Evolutionary conservation across 2,888 invertebrate species (phyloP), one percentile per base, ranked within the genome.

Genomic region (Gryllus longicercus): DNA sequence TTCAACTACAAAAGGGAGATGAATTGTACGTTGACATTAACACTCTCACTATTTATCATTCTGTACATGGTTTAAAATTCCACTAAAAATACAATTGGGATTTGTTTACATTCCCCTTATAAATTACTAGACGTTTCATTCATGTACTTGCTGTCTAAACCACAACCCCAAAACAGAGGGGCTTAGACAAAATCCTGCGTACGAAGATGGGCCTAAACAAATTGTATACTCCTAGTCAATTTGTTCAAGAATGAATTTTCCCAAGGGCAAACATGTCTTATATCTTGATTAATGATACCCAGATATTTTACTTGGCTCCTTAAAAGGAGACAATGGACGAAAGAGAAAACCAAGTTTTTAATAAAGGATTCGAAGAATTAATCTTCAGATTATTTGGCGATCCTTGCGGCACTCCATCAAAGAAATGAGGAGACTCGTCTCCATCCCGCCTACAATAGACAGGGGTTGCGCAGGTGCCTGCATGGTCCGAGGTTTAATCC

Each of bases 331-430:
- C 63, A 63, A 63, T 63, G n/a, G 63, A n/a, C 14, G 63, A 63
- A 63, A 63, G 63, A 63, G 63, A 63, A 63, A 63, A n/a, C 63
- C n/a, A 63, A 14, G 63, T 18, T 63, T 63, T n/a, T 63, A 63
- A 63, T 63, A 63, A 63, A 63, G 63, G 63, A 18, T n/a, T 63
- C 63, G n/a, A 63, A 63, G n/a, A 63, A 63, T 63, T 63, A 63
- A 63, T 63, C 63, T 63, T 63, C 63, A 14, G 63, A 18, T 63
- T 63, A 63, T 63, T 63, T 63, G 63, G 63, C 63, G 8, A 38
- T 38, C 38, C 38, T 63, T 63, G 63, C 14, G 63, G 16, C n/a
- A 1, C 63, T 63, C 38, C 38, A 38, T 38, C 63, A 63, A 63
- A n/a, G 63, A 63, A 63, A 63, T 63, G n/a, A 63, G 4, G n/a